Evolutionary conservation across 1,140 invertebrate species (phyloP).

Genomic region (Alviniconcha marisindica): DNA sequence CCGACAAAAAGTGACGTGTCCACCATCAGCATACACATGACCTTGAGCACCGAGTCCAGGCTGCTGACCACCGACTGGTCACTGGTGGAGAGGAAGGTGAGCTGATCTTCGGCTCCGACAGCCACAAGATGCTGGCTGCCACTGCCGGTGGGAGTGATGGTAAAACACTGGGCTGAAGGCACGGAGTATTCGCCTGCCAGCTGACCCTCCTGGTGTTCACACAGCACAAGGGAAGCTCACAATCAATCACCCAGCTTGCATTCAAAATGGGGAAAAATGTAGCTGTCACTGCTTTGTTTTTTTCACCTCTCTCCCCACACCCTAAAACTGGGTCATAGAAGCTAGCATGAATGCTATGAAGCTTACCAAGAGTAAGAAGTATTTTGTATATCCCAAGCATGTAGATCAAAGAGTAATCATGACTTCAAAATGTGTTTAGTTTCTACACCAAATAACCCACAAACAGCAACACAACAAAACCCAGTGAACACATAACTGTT

Average conservation of each 20-base stretch:
- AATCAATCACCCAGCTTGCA: not conserved
- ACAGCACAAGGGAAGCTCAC: not conserved
- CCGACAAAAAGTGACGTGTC: conserved; percentile 49
- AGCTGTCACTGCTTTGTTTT: too few relatives aligned
- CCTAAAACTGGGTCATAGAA: too few relatives aligned
- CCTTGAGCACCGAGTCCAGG: not conserved
- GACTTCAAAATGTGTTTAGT: too few relatives aligned
- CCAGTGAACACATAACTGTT: too few relatives aligned
- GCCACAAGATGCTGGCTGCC: not conserved
- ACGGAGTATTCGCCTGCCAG: not conserved
- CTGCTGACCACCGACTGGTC: conserved; percentile 2
- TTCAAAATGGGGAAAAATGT: too few relatives aligned
- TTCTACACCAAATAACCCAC: too few relatives aligned
- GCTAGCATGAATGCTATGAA: too few relatives aligned
- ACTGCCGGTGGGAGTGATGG: conserved; percentile 18
- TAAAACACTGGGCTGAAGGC: conserved; percentile 18
- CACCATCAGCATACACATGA: conserved; percentile 34
- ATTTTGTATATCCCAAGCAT: too few relatives aligned
- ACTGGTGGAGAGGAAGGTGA: conserved; percentile 14
- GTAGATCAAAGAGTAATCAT: too few relatives aligned
- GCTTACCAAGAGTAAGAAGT: too few relatives aligned
- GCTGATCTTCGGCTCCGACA: not conserved
- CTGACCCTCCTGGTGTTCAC: not conserved
- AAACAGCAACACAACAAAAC: too few relatives aligned
- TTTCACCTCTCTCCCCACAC: too few relatives aligned